Percentiles rank a stretch among this genome's conserved stretches.
Conservation (phyloP, 2,113 vertebrate species). For the Mesitornis unicolor region DNA sequence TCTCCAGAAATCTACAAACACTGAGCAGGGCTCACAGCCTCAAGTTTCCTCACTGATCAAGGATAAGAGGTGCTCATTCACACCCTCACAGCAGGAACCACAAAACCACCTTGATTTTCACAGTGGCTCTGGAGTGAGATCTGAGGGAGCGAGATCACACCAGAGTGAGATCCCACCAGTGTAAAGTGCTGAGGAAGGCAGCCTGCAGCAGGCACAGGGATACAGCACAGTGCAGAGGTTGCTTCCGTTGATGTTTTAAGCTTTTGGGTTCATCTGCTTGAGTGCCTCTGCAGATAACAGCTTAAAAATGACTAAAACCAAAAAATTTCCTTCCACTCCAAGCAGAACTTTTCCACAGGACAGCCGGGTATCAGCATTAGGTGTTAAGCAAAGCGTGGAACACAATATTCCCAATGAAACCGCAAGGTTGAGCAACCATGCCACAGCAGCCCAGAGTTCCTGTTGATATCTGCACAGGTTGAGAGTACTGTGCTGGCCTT, state of each 20-base stretch:
- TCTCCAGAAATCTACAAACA: neutral
- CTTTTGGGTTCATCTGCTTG: neutral
- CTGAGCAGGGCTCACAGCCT: accelerated
- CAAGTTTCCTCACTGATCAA: neutral
- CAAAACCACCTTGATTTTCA: accelerated
- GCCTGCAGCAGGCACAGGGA: neutral
- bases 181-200: neutral
- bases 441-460: neutral
- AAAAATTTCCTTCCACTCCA: accelerated
- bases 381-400: neutral
- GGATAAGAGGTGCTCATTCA: neutral
- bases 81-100: neutral
- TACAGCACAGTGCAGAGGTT: accelerated
- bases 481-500: neutral
- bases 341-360: neutral
- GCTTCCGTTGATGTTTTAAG: neutral
- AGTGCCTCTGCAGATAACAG: neutral
- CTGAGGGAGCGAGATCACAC: neutral
- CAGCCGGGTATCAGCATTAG: neutral
- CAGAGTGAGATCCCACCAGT: neutral
- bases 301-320: neutral
- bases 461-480: neutral
- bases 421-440: neutral
- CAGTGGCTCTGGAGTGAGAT: neutral
- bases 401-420: neutral